phyloP scores from a whole-genome alignment of 2,888 invertebrate species.

The Chydorus sphaericus region DNA sequence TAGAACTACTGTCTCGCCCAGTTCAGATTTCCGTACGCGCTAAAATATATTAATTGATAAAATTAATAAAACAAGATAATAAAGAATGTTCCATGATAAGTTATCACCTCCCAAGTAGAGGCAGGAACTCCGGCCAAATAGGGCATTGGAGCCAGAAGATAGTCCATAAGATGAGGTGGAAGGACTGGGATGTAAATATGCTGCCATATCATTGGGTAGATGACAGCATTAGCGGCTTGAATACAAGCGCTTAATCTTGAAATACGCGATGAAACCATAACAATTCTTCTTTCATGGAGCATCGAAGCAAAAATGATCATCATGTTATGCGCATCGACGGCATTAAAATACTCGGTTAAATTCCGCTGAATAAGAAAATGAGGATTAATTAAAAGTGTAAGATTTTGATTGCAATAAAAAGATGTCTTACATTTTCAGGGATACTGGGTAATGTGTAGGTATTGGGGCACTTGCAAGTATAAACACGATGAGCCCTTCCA shows the following conservation, averaged over 20 bases:
- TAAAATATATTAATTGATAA: slow-evolving; percentile 28
- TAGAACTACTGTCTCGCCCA: slow-evolving; percentile 86
- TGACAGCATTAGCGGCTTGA: slow-evolving; percentile 82
- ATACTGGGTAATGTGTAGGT: slow-evolving; percentile 78
- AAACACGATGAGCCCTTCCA: slow-evolving; percentile 43
- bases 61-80: slow-evolving; percentile 6
- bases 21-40: slow-evolving; percentile 61
- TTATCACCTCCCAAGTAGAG: slow-evolving; percentile 57
- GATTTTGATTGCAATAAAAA: background rate
- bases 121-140: slow-evolving; percentile 90
- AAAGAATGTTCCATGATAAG: slow-evolving; percentile 15
- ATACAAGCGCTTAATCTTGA: slow-evolving; percentile 82
- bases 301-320: slow-evolving; percentile 88
- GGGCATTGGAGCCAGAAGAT: slow-evolving; percentile 89
- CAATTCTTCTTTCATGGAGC: slow-evolving; percentile 81
- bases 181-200: slow-evolving; percentile 94
- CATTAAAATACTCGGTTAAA: slow-evolving; percentile 92
- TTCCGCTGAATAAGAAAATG: too few species aligned
- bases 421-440: slow-evolving; percentile 69
- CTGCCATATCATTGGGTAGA: slow-evolving; percentile 98
- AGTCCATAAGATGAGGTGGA: slow-evolving; percentile 75
- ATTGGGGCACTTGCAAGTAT: slow-evolving; percentile 61
- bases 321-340: slow-evolving; percentile 90
- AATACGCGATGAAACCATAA: slow-evolving; percentile 78
- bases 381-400: slow-evolving; percentile 3